phyloP scores from a whole-genome alignment of 1,140 invertebrate genomes.

The Mesaphorura yosii region DNA sequence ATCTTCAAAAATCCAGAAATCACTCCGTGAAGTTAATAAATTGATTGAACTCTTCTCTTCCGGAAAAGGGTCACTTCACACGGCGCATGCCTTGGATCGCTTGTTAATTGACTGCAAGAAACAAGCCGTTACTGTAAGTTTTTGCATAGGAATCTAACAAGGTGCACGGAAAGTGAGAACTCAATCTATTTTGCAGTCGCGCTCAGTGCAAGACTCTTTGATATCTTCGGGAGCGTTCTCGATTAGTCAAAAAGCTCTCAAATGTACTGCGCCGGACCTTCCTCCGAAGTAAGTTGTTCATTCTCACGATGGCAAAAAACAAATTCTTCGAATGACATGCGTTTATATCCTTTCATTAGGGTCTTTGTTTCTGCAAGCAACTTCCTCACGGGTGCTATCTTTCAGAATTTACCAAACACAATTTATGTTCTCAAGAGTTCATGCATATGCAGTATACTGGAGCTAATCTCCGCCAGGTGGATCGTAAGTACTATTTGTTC shows the following conservation, averaged over 20 bases:
- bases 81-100: conserved; percentile 22
- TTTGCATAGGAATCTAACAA: neutral
- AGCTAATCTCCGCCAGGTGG: conserved; percentile 53
- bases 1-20: neutral
- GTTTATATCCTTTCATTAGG: conserved; percentile 6
- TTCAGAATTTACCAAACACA: conserved; percentile 43
- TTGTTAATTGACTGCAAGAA: conserved; percentile 21
- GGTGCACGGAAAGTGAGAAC: neutral
- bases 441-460: conserved; percentile 51
- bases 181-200: conserved; percentile 11
- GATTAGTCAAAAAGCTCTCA: conserved; percentile 15
- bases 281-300: conserved; percentile 45
- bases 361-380: conserved; percentile 18
- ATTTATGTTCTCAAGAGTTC: conserved; percentile 57
- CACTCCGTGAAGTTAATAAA: neutral
- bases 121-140: conserved; percentile 13
- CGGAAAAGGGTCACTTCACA: neutral
- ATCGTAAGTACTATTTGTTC: conserved; percentile 44
- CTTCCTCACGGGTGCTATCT: conserved; percentile 11
- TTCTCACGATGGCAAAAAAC: neutral
- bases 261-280: conserved; percentile 36
- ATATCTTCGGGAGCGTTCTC: neutral
- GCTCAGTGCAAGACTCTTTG: conserved; percentile 15
- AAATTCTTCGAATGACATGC: neutral
- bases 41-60: conserved; percentile 1